Evolutionary conservation across 2,113 vertebrate species (phyloP).

Genomic region (Sander lucioperca): DNA sequence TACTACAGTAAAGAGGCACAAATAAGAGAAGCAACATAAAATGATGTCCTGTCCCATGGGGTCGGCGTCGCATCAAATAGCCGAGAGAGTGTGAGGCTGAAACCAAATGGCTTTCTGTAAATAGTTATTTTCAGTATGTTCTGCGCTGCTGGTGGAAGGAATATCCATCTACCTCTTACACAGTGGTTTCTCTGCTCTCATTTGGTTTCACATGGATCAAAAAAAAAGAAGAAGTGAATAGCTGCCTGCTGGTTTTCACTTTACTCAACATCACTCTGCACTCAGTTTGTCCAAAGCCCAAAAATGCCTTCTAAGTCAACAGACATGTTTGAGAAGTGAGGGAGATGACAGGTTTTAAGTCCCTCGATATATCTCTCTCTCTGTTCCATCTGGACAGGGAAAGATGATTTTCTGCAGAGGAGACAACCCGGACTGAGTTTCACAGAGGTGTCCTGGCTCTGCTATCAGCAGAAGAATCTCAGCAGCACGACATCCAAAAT

Average conservation of each 20-base stretch:
- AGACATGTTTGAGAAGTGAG: slow-evolving; percentile 11
- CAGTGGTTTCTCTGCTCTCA: slow-evolving; percentile 5
- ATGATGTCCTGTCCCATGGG: slow-evolving; percentile 15
- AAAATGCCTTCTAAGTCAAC: slow-evolving; percentile 31
- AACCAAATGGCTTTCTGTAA: slow-evolving; percentile 43
- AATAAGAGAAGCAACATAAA: slow-evolving; percentile 36
- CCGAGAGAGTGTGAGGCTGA: slow-evolving; percentile 6
- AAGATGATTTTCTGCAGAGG: not conserved
- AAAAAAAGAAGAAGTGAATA: slow-evolving; percentile 16
- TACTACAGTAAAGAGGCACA: slow-evolving; percentile 13
- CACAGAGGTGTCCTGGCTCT: slow-evolving; percentile 10
- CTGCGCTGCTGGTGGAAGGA: slow-evolving; percentile 28
- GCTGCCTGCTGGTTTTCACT: slow-evolving; percentile 35
- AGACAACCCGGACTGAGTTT: slow-evolving; percentile 32
- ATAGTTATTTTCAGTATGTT: slow-evolving; percentile 38
- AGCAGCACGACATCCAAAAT: slow-evolving; percentile 13
- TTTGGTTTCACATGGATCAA: slow-evolving; percentile 40
- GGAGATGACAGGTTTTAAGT: slow-evolving; percentile 21
- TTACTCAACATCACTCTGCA: slow-evolving; percentile 19
- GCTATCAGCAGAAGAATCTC: not conserved
- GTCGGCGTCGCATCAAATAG: slow-evolving; percentile 16
- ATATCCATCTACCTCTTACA: slow-evolving; percentile 19
- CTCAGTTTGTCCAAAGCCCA: slow-evolving; percentile 12
- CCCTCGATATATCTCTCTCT: not conserved
- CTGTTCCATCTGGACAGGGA: slow-evolving; percentile 3